These are phyloP conservation scores for Neogobius melanostomus DNA, from an alignment of 2,113 vertebrate genomes.

Conservation along the genomic window DNA sequence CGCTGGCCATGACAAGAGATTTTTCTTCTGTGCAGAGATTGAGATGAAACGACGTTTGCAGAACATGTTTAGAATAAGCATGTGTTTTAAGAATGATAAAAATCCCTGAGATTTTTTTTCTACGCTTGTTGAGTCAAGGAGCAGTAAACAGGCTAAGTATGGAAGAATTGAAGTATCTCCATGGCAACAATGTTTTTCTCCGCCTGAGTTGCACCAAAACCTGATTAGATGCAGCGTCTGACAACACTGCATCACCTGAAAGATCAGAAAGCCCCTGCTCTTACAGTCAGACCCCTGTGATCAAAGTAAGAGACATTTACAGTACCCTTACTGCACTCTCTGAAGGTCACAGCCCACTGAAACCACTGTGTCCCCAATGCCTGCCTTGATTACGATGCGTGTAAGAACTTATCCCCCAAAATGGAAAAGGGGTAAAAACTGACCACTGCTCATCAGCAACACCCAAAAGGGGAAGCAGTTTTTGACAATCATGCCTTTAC, in stretches of 20 bases:
- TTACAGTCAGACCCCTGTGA: not conserved
- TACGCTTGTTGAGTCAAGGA: not conserved
- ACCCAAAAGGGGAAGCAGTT: too few species aligned
- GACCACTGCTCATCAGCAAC: too few species aligned
- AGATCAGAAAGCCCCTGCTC: not conserved
- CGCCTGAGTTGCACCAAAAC: constrained; percentile 1
- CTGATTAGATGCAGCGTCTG: constrained; percentile 4
- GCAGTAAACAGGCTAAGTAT: not conserved
- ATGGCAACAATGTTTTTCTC: constrained; percentile 7
- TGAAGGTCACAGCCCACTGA: not conserved
- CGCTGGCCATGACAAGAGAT: constrained; percentile 12
- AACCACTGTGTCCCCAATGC: not conserved
- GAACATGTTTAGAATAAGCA: not conserved
- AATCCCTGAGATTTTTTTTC: not conserved
- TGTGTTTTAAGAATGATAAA: not conserved
- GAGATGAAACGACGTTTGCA: not conserved
- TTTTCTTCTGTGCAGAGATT: constrained; percentile 11
- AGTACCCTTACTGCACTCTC: not conserved
- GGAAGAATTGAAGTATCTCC: not conserved
- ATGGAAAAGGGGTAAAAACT: too few species aligned
- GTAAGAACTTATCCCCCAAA: too few species aligned
- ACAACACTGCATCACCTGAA: not conserved
- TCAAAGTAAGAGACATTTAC: not conserved
- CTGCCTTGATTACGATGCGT: too few species aligned
- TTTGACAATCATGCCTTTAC: too few species aligned